Evolutionary conservation across 2,113 vertebrate species (phyloP), one percentile per base, ranked within the genome.

Genomic region (Corynorhinus townsendii): DNA sequence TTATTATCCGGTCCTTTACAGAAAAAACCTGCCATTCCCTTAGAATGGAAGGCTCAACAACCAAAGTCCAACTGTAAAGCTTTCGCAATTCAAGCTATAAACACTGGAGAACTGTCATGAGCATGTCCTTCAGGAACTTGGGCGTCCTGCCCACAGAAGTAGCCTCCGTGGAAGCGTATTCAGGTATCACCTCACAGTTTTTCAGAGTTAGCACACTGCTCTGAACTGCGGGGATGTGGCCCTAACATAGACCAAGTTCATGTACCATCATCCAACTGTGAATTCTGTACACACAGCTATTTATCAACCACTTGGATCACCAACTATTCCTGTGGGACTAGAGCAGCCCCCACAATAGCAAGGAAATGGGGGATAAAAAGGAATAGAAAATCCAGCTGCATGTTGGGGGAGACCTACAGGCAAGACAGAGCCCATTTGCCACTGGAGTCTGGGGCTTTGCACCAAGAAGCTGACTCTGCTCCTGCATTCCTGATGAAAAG

Each of bases 201-300:
- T 64, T 64, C 56, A 52, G 33, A 82, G 80, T 96, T 90, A 88
- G 92, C 81, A 72, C 45, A 59, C 62, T 92, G 64, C 85, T 76
- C 87, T 59, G 30, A 33, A 81, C 59, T 62, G 66, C 77, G 45
- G 90, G 95, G 90, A 75, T 47, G 59, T 1, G 33, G 73, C 66
- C 38, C 40, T 47, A 28, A 79, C 54, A 20, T 66, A 87, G 84
- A 22, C 69, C 80, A 68, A 75, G 56, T 66, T 84, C 95, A 9
- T 54, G 79, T 33, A 28, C 76, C 52, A 45, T 66, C 88, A 45
- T 2, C 80, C 56, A 52, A 11, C 22, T 33, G 52, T 75, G 94
- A 90, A 40, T 47, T 5, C 62, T 59, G 22, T 8, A 45, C 43
- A 85, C 92, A 40, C 24, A 24, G 76, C 24, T 49, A 81, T 30